Base-by-base conservation (phyloP, 2,113 vertebrate genomes). In the Ciconia stormi region DNA sequence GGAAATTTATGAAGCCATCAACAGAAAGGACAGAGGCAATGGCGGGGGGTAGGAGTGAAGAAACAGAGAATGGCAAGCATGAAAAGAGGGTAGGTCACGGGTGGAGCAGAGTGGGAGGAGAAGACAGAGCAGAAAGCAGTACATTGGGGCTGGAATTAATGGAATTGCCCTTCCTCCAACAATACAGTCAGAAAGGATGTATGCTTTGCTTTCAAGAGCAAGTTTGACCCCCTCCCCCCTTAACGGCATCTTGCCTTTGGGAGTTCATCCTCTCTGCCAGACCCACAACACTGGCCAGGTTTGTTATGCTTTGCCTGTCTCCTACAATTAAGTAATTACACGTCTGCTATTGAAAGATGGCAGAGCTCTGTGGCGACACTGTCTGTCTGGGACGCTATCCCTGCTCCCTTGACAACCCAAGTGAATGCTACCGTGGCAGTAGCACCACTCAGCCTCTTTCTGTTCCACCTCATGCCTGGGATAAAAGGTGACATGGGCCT, bases 1-100 rank as follows among this genome's bases (percentile, higher is more conserved):
- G 53, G 93, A 95, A 96, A 96, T 96, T 89, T 97, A 97, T 95
- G 90, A 97, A 96, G 94, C 84, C 63, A 94, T 95, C 94, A 92
- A 94, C 52, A 82, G 71, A 92, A 86, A 90, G 63, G 47, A 74
- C 82, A 69, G 59, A 83, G 65, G 79, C 63, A 63, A 63, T 73
- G 52, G 72, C 3, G 21, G 50, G 88, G 65, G 84, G 78, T 55
- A 82, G 21, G 22, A 74, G 18, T 44, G 63, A 94, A 81, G 67
- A 87, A 94, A 82, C 7, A 72, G 61, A 84, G 80, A 97, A 91
- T 77, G 52, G 65, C 80, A 91, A 87, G 84, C 93, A 88, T 80
- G 78, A 91, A 87, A 86, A 91, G 62, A 72, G 29, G 23, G 53
- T 46, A 96, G 80, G 95, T 94, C 95, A 85, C 0, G n/a, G 74